These are phyloP conservation scores for Yponomeuta evonymella DNA, from an alignment of 2,888 invertebrate species.

Conservation along the genomic window DNA sequence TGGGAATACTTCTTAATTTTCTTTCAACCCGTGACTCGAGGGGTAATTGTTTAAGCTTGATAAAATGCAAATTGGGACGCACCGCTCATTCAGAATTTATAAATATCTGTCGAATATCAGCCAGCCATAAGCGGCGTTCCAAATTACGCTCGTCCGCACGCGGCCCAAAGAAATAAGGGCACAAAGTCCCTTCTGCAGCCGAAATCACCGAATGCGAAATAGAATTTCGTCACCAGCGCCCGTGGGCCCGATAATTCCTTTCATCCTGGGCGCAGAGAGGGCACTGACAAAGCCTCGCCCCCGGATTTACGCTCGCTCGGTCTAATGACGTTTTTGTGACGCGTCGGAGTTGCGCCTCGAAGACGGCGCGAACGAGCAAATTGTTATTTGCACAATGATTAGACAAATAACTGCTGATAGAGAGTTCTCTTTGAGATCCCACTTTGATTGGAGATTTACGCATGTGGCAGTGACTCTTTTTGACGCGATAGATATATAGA, in stretches of 20 bases:
- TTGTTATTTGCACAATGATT: slow-evolving; percentile 1
- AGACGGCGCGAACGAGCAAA: not conserved
- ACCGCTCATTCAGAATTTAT: not conserved
- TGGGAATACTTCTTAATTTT: not conserved
- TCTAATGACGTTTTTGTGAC: slow-evolving; percentile 49
- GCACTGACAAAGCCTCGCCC: slow-evolving; percentile 33
- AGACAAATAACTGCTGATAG: not conserved
- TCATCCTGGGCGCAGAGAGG: slow-evolving; percentile 25
- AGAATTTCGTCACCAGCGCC: slow-evolving; percentile 22
- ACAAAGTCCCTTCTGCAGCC: slow-evolving; percentile 18
- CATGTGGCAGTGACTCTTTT: not conserved
- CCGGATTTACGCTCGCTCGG: slow-evolving; percentile 35
- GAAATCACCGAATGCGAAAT: slow-evolving; percentile 22
- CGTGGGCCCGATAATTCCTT: slow-evolving; percentile 38
- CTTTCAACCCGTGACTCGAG: not conserved
- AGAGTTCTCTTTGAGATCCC: not conserved
- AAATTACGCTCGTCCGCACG: not conserved
- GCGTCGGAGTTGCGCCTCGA: not conserved
- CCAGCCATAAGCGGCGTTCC: not conserved
- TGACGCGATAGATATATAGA: no score
- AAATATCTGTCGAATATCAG: not conserved
- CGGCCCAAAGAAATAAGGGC: slow-evolving; percentile 3
- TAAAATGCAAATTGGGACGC: not conserved
- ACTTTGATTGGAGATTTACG: not conserved
- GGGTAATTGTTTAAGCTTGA: not conserved